phyloP scores from a whole-genome alignment of 1,140 invertebrate species.

The Camponotus vicinus region DNA sequence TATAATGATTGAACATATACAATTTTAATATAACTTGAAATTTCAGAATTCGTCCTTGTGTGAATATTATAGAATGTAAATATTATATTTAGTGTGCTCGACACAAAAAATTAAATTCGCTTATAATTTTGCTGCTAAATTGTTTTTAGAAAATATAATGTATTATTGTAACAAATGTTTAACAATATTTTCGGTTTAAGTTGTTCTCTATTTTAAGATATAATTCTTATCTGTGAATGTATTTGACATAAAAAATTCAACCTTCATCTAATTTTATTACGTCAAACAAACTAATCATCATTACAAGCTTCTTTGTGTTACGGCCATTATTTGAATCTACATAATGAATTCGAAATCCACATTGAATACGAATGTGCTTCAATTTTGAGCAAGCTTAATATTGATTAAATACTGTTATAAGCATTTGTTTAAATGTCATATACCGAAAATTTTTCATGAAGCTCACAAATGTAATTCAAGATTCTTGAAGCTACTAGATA shows the following conservation, averaged over 20 bases:
- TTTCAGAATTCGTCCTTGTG: neutral
- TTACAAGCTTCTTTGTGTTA: neutral
- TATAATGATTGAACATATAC: neutral
- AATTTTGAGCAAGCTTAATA: neutral
- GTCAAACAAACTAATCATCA: neutral
- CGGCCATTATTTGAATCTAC: neutral
- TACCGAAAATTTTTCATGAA: neutral
- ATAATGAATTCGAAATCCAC: neutral
- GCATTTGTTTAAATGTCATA: neutral
- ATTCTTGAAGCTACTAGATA: neutral
- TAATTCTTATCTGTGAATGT: neutral
- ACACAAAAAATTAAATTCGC: neutral
- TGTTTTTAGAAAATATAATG: no score
- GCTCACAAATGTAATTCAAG: neutral
- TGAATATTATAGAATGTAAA: no score
- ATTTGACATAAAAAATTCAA: neutral
- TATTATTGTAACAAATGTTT: no score
- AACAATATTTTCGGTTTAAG: no score
- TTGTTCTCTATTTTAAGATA: no score
- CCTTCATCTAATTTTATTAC: neutral
- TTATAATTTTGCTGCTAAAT: neutral
- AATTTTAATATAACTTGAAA: constrained; percentile 25
- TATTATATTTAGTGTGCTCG: neutral
- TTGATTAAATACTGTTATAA: neutral
- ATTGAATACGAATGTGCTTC: neutral